Evolutionary conservation across 2,888 invertebrate species (phyloP).

Genomic region (Cepaea hortensis): DNA sequence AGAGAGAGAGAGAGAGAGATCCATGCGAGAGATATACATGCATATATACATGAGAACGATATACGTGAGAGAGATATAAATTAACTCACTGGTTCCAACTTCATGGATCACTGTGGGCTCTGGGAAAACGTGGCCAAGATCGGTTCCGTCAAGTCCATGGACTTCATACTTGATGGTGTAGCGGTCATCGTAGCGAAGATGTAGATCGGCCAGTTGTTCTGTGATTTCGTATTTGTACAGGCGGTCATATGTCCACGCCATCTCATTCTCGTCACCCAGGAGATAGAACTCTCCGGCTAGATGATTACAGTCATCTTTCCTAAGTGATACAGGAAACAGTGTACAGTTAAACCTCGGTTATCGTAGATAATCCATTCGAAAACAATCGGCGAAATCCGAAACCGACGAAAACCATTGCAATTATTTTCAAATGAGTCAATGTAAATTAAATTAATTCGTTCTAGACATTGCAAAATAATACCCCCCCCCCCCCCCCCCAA

Average conservation of each 20-base stretch:
- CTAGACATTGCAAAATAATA: too few species aligned
- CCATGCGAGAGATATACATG: too few species aligned
- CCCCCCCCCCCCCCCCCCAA: too few species aligned
- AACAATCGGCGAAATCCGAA: too few species aligned
- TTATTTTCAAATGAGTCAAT: too few species aligned
- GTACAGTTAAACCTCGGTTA: neutral
- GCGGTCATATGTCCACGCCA: slow-evolving; percentile 54
- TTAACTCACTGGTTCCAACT: slow-evolving; percentile 42
- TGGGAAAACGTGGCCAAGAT: slow-evolving; percentile 43
- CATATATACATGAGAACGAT: too few species aligned
- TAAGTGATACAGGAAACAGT: neutral
- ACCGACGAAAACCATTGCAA: too few species aligned
- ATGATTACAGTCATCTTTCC: slow-evolving; percentile 32
- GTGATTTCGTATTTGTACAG: slow-evolving; percentile 56
- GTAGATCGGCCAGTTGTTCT: slow-evolving; percentile 43
- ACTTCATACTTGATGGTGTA: slow-evolving; percentile 45
- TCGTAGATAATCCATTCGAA: too few species aligned
- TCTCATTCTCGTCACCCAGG: slow-evolving; percentile 54
- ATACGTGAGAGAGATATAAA: neutral
- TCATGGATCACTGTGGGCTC: slow-evolving; percentile 48
- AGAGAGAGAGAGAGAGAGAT: too few species aligned
- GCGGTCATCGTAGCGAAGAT: slow-evolving; percentile 48
- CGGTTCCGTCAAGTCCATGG: slow-evolving; percentile 42
- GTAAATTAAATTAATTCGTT: too few species aligned
- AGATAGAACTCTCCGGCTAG: slow-evolving; percentile 51